A percentile compares a stretch with the other conserved stretches of the same genome.
Conservation (phyloP, 2,797 vertebrate species). For the Tauraco hartlaubi region DNA sequence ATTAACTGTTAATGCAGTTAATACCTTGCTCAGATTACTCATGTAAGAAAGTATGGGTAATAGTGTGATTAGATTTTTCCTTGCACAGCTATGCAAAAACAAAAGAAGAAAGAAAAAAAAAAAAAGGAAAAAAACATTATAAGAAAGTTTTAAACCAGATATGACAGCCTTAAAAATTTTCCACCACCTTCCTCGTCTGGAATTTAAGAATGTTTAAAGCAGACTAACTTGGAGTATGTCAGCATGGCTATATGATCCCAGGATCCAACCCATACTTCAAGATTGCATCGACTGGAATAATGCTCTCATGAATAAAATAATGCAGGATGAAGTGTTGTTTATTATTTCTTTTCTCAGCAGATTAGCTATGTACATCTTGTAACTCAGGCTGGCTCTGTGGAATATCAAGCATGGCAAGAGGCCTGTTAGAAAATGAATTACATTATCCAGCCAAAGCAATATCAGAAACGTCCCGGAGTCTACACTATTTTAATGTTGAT, state of each 20-base stretch:
- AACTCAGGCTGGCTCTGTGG: constrained; percentile 5
- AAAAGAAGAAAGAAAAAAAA: not conserved
- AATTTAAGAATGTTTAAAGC: constrained; percentile 2
- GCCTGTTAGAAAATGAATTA: constrained; percentile 43
- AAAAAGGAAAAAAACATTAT: not conserved
- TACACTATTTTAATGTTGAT: constrained; percentile 45
- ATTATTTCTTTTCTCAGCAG: constrained; percentile 30
- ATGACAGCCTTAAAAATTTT: not conserved
- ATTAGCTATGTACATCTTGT: constrained; percentile 59
- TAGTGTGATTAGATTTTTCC: not conserved
- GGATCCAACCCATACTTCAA: not conserved
- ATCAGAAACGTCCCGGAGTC: constrained; percentile 29
- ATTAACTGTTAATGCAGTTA: not conserved
- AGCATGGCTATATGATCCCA: not conserved
- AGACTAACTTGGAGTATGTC: not conserved
- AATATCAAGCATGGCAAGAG: constrained; percentile 21
- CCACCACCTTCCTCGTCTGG: not conserved
- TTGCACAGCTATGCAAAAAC: not conserved
- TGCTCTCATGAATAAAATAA: constrained; percentile 25
- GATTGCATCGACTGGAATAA: not conserved
- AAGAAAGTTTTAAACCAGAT: not conserved
- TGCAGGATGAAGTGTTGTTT: not conserved
- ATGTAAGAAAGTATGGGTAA: not conserved
- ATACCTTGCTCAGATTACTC: not conserved
- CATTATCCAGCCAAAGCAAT: constrained; percentile 49